Evolutionary conservation across 2,888 invertebrate genomes (phyloP).

Genomic region (Trisateles emortualis): DNA sequence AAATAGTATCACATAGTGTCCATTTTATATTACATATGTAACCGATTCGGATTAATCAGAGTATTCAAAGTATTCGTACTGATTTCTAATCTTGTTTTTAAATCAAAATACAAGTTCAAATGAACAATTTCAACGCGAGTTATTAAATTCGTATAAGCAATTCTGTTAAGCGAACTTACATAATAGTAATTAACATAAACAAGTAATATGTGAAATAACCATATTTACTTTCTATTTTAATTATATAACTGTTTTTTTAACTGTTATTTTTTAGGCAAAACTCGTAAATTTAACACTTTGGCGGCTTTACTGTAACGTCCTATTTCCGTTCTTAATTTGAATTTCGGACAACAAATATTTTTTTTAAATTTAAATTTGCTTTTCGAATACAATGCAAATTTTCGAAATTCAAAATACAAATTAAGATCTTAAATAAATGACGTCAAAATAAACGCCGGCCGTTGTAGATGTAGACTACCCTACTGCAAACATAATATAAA

Average conservation of each 20-base stretch:
- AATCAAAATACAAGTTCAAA: constrained; percentile 29
- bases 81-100: constrained; percentile 37
- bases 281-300: too few relatives aligned
- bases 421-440: too few relatives aligned
- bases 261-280: too few relatives aligned
- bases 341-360: too few relatives aligned
- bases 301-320: too few relatives aligned
- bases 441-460: too few relatives aligned
- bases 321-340: too few relatives aligned
- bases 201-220: constrained; percentile 32
- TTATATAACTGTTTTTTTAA: constrained; percentile 6
- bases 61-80: constrained; percentile 28
- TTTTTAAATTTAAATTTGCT: too few relatives aligned
- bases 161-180: constrained; percentile 22
- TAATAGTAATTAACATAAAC: constrained; percentile 21
- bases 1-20: constrained; percentile 11
- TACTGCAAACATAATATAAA: constrained; percentile 35
- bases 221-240: constrained; percentile 29
- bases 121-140: constrained; percentile 24
- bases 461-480: constrained; percentile 32
- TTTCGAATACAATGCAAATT: too few relatives aligned
- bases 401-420: too few relatives aligned
- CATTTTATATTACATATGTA: constrained; percentile 16
- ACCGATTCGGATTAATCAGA: constrained; percentile 22
- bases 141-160: constrained; percentile 19